Evolutionary conservation across 2,797 vertebrate species (phyloP), one percentile per base, ranked within the genome.

Genomic region (Columba guinea): DNA sequence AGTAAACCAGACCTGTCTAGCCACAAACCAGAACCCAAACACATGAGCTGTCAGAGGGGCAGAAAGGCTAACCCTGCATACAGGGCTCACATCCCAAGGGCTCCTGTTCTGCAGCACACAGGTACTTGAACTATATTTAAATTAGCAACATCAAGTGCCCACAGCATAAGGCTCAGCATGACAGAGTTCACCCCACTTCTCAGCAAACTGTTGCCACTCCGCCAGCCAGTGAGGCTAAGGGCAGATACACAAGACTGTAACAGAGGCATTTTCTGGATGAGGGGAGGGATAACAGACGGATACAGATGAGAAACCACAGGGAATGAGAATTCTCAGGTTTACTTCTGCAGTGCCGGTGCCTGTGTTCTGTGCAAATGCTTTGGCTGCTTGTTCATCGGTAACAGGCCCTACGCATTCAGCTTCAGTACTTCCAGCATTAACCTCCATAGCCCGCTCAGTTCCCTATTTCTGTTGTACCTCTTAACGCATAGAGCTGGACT

Each of bases 231-330:
- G 10, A 71, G 46, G 37, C 10, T 48, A 64, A 74, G 46, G 13
- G 26, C 56, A 76, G 37, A 37, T 34, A 9, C 0, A 0, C 8
- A 27, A 68, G 37, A 34, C 23, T 52, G 17, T 11, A 53, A 15
- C 5, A 24, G 9, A 58, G 16, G 0, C 0, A 34, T 24, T 35
- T 67, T 37, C 59, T 49, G 39, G 17, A 0, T 59, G 44, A 52
- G 30, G 62, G 5, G 19, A 81, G 11, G 18, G 15, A 52, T 20
- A 44, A 4, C 11, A 67, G 19, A 35, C 15, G 56, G 60, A 65
- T 56, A 59, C 35, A 44, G 15, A 48, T 11, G 35, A 67, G 13
- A 15, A 94, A 73, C 23, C 15, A 48, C 5, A 35, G 10, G 7
- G 22, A 70, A 84, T 52, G 7, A 67, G 32, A 65, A 4, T 49